Base-by-base conservation (phyloP, 2,113 vertebrate genomes). In the Indicator maculatus region DNA sequence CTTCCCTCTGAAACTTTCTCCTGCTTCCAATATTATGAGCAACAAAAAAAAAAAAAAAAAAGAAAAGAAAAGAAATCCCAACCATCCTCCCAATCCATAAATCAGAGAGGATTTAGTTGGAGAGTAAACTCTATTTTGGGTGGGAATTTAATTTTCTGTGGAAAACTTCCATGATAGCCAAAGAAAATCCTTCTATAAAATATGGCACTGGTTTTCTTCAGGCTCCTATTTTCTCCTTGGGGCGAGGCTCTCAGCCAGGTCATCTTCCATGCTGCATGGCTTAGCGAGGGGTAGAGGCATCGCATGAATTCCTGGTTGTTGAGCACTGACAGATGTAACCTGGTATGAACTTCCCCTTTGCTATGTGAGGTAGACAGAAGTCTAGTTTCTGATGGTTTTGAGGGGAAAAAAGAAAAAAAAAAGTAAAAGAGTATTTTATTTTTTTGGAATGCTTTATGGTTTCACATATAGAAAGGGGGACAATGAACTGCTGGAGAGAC, bases 321-420 rank as follows among this genome's bases (percentile, higher is more conserved):
- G 78, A 84, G 74, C 95, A 79, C 63, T 89, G 92, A 92, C 84
- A 93, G 92, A 90, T 74, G 88, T 82, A 92, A 95, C 91, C 85
- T 85, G 90, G 92, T 81, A 89, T 93, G 90, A 93, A 91, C 83
- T 93, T 93, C 87, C 89, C 75, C n/a, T 90, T 61, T 38, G 39
- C 80, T 92, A 71, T 78, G 60, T 61, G 87, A 92, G 89, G 95
- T 86, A 88, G 92, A 90, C 64, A 93, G 70, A 93, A 83, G 69
- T 80, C 83, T 93, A 89, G 89, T 86, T 93, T 93, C 61, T 76
- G 55, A 52, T 13, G 63, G 27, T 28, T 16, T 2, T 16, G 41
- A 41, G 41, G 41, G 41, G 41, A 55, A 30, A 41, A 30, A 15
- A 65, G 16, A 17, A 24, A 39, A n/a, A 26, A 52, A 19, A 59